These are phyloP conservation scores for Drosophila sordidula DNA, from an alignment of 2,888 invertebrate species.

Conservation along the genomic window DNA sequence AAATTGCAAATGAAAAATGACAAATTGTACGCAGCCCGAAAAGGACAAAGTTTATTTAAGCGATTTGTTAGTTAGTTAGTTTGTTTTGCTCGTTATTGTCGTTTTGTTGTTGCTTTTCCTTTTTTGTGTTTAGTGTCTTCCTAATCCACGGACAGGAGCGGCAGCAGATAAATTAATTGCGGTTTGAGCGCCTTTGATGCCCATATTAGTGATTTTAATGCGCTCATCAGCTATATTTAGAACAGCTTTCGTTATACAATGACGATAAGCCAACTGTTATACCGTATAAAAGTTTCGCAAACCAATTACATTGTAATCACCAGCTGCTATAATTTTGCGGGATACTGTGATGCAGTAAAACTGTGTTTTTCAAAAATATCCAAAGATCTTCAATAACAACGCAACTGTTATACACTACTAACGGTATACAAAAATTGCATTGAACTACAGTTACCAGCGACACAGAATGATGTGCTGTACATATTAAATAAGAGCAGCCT, in stretches of 20 bases:
- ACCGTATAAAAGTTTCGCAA: background rate
- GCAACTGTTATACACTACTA: conserved; percentile 4
- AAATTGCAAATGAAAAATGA: conserved; percentile 70
- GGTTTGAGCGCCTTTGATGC: background rate
- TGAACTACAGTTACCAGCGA: too few species aligned
- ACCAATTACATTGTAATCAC: background rate
- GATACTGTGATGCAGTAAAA: too few species aligned
- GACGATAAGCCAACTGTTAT: too few species aligned
- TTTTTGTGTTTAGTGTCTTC: background rate
- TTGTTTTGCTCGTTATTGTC: conserved; percentile 15
- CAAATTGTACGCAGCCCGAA: conserved; percentile 62
- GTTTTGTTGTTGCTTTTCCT: background rate
- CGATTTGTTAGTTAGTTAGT: conserved; percentile 68
- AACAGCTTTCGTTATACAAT: background rate
- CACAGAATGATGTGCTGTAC: too few species aligned
- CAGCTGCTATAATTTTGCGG: too few species aligned
- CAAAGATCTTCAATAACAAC: too few species aligned
- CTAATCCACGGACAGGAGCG: background rate
- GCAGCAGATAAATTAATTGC: conserved; percentile 7
- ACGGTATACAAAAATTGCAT: background rate
- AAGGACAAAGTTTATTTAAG: conserved; percentile 77
- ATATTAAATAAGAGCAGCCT: too few species aligned
- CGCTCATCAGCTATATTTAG: background rate
- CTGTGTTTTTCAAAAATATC: too few species aligned
- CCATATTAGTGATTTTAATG: background rate